Evolutionary conservation across 2,113 vertebrate genomes (phyloP), one percentile per base, ranked within the genome.

Genomic region (Pelobates fuscus): DNA sequence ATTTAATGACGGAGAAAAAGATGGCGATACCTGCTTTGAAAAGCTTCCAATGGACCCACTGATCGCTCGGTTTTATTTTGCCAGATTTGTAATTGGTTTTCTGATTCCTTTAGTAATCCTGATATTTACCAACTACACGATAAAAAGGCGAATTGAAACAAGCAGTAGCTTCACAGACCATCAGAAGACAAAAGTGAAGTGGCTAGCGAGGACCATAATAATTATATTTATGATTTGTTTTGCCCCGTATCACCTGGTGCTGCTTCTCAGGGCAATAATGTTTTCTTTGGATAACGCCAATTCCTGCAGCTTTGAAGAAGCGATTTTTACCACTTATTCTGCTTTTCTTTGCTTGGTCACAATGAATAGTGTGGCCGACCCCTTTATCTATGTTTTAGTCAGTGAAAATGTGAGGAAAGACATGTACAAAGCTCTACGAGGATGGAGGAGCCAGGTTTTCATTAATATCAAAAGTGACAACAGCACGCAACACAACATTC

Each of bases 141-240:
- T 97, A 66, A 84, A 93, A 71, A 77, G 44, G 27, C 80, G 58
- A 6, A 84, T 85, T 17, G 44, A 58, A 80, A 71, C 41, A 32
- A 91, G 88, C 80, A 3, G 3, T 1, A 78, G 85, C 71, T 55
- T 93, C 43, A 79, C 49, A 8, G 0, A 2, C 0, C 5, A 0
- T 0, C 87, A 93, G 77, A 97, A 96, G 82, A 46, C 69, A 3
- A 92, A 84, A 29, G 92, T 93, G n/a, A 89, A 87, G 58, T 70
- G 68, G 54, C 30, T 92, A 24, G 88, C 88, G 0, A 8, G 84
- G 0, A 82, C 88, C 0, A 89, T 96, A 0, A 93, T 96, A 44
- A 1, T 74, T 3, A 89, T 96, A 61, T 98, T 98, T 87, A 77
- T 95, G 59, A 54, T 91, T 21, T 97, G 95, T 79, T 98, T 98